Evolutionary conservation across 2,888 invertebrate genomes (phyloP), one percentile per base, ranked within the genome.

Genomic region (Thymelicus acteon): DNA sequence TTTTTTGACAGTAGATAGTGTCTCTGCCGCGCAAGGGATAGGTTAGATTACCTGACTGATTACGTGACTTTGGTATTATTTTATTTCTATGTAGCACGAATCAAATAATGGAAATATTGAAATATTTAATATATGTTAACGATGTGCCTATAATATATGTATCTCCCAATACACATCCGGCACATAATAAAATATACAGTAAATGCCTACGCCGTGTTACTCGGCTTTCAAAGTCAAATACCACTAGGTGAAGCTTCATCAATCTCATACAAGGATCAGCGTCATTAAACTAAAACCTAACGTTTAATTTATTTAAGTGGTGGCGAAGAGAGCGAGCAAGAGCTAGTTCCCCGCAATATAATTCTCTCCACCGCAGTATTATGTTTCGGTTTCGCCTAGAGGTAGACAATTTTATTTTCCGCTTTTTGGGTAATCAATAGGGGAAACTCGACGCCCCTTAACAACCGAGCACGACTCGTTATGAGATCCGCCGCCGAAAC

Each of bases 401-500:
- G 82, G 86, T 84, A 88, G 85, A 87, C 88, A 86, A 90, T 93
- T 92, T 92, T 93, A 92, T 92, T 92, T 93, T 92, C 92, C 92
- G 92, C 91, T 90, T 91, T 92, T 93, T 92, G 89, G 90, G 92
- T 92, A 92, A 92, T 93, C 93, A 93, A 93, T 93, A 92, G 92
- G 92, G 92, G 92, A 89, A 86, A 85, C 85, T 85, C 88, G 83
- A 86, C 87, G 87, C 87, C 88, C 88, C 87, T 85, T 82, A 86
- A 88, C 86, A 85, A 86, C 82, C 74, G 82, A 80, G 82, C 79
- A 78, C 80, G 75, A 73, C 73, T 79, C 71, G 67, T 64, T 63
- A 78, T 72, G 75, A 78, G 75, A 71, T 52, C 73, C 82, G 75
- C 88, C 87, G 86, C 75, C 79, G 86, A 73, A 58, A 66, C 66